Conservation (phyloP, 2,888 invertebrate genomes). For the Drosophila mimica region DNA sequence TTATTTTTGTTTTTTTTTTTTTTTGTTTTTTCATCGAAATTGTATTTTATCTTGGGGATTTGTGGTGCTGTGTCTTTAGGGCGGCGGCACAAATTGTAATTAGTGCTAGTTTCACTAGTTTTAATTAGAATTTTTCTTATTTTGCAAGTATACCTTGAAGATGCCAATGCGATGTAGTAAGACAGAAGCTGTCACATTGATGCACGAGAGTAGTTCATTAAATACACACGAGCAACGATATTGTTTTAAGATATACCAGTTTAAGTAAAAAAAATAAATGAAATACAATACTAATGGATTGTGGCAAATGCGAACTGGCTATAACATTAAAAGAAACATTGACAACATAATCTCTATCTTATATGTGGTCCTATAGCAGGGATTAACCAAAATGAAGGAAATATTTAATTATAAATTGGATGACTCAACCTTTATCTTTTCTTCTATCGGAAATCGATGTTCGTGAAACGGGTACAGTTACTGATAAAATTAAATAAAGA, state of each 20-base stretch:
- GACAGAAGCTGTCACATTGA: conserved; percentile 34
- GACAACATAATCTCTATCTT: neutral
- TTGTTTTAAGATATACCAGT: neutral
- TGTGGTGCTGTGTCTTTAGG: conserved; percentile 55
- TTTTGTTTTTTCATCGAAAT: conserved; percentile 52
- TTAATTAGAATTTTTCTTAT: conserved; percentile 67
- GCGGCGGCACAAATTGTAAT: conserved; percentile 75
- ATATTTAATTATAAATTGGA: neutral
- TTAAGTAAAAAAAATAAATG: neutral
- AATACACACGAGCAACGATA: conserved; percentile 6
- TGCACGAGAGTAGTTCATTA: conserved; percentile 28
- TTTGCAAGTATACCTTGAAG: conserved; percentile 65
- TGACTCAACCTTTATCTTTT: fast-evolving
- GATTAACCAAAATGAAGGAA: neutral
- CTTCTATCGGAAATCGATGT: neutral
- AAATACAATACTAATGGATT: neutral
- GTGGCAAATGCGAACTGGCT: neutral
- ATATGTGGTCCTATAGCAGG: too few species aligned
- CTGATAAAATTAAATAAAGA: neutral
- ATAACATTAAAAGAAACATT: neutral
- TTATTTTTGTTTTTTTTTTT: neutral
- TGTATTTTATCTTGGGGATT: conserved; percentile 44
- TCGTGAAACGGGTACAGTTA: too few species aligned
- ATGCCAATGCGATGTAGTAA: conserved; percentile 53
- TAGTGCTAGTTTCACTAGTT: conserved; percentile 67